Base-by-base conservation (phyloP, 2,888 invertebrate genomes). In the Sphaeridia pumilis region DNA sequence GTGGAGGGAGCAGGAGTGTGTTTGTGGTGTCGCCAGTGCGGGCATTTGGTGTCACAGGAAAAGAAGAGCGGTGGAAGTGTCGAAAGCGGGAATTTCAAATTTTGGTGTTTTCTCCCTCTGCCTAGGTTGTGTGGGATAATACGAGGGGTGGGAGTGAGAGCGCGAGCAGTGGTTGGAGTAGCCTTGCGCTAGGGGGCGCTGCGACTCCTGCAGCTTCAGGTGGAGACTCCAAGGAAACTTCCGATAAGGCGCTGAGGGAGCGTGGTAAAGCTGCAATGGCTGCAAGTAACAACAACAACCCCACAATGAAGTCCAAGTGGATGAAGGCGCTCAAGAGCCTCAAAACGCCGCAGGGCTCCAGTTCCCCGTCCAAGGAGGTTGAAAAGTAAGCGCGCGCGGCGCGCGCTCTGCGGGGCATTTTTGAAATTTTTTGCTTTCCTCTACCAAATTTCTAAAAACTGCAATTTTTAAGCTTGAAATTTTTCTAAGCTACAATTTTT, bases 311-410 rank as follows among this genome's bases (percentile, higher is more conserved):
- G 76, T 89, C 86, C 71, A 93, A 93, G 78, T 94, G 94, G 94
- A 76, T 93, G 68, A 94, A 93, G 74, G 94, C 94, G 62, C 90
- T 94, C 77, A 85, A 88, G 71, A 90, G 88, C 73, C 78, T 94
- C 65, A 90, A 90, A 74, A 87, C 87, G 38, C 50, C 49, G 21
- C 42, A 38, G 26, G 41, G 26, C 21, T 43, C 58, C 35, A 53
- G 73, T 73, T 63, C 73, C 71, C 45, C 67, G 21, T 55, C 75
- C 71, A 74, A 69, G 64, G 70, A 69, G 67, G 67, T 71, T 53
- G 81, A 82, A 70, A 82, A 81, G 82, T 82, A 72, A 79, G 80
- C 76, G 22, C 14, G 14, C n/a, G n/a, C n/a, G n/a, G n/a, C n/a
- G n/a, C n/a, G n/a, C n/a, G n/a, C n/a, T n/a, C n/a, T 17, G 22